Evolutionary conservation across 2,888 invertebrate genomes (phyloP), one percentile per base, ranked within the genome.

Genomic region (Drosophila paucipuncta): DNA sequence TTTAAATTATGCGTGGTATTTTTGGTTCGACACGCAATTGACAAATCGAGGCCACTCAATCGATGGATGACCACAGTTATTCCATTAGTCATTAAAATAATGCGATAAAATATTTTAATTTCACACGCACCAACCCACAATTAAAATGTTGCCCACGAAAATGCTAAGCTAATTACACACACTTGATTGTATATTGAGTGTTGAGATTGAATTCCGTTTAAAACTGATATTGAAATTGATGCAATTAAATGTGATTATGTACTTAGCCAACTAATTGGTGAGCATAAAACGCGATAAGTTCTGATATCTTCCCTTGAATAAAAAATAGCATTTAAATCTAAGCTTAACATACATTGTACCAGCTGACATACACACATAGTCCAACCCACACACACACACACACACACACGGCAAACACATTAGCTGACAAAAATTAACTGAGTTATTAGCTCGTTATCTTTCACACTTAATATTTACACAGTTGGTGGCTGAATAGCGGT

Each of bases 381-480:
- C 50, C 18, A 50, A 30, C 16, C 3, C 25, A 25, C n/a, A 25
- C 13, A 35, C 33, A 53, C 53, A 53, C 37, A 57, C 57, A 30
- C 18, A 50, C 75, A 73, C 37, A 30, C 49, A n/a, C 52, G 16
- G 39, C 28, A 39, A 49, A 73, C 55, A 67, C 61, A 73, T 54
- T 33, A n/a, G 50, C 41, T 61, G 37, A 28, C 49, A 59, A 59
- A 76, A 83, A 76, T 77, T 74, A 86, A 89, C 72, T 73, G 74
- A 89, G 89, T 90, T 90, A 90, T 86, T 86, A 90, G 85, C 91
- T 86, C 89, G 89, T 86, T 86, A 86, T 86, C 91, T 84, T 78
- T 66, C 73, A 72, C 82, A 90, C 91, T 82, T 80, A 49, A 86
- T 86, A 84, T 90, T 86, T 90, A 80, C 87, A 84, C 91, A 86